phyloP scores from a whole-genome alignment of 2,113 vertebrate species.

The Burhinus oedicnemus region DNA sequence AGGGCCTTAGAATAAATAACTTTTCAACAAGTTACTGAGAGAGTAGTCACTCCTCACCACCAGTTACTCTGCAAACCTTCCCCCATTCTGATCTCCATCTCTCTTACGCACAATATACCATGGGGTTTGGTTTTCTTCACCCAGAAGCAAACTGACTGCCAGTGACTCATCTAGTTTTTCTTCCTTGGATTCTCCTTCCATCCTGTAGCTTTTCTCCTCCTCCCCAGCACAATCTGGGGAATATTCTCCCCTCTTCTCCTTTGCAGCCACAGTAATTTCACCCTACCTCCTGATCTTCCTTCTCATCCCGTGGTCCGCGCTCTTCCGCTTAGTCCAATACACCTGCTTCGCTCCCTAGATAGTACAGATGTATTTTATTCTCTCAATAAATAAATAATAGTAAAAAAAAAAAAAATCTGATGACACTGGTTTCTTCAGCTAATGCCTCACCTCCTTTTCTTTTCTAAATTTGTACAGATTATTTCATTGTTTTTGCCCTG shows the following conservation, averaged over 20 bases:
- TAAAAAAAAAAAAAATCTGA: too few species aligned
- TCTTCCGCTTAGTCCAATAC: not conserved
- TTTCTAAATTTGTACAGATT: not conserved
- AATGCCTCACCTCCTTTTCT: not conserved
- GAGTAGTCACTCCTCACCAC: not conserved
- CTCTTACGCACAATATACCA: accelerated
- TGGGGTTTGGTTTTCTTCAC: accelerated
- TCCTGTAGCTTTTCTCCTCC: not conserved
- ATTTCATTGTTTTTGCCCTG: not conserved
- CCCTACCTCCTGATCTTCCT: not conserved
- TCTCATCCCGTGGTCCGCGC: not conserved
- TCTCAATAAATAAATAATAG: not conserved
- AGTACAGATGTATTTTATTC: not conserved
- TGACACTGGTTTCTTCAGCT: not conserved
- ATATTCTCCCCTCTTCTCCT: not conserved
- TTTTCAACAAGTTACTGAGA: not conserved
- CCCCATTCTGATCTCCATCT: not conserved
- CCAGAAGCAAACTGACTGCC: not conserved
- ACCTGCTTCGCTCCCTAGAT: accelerated
- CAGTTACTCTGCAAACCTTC: not conserved
- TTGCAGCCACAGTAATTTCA: not conserved
- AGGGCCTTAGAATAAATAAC: not conserved
- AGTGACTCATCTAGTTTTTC: not conserved
- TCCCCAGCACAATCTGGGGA: not conserved
- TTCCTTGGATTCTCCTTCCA: not conserved